Percentiles rank a stretch among this genome's conserved stretches.
phyloP scores from a whole-genome alignment of 2,888 invertebrate species.

The Temnothorax ravouxi region DNA sequence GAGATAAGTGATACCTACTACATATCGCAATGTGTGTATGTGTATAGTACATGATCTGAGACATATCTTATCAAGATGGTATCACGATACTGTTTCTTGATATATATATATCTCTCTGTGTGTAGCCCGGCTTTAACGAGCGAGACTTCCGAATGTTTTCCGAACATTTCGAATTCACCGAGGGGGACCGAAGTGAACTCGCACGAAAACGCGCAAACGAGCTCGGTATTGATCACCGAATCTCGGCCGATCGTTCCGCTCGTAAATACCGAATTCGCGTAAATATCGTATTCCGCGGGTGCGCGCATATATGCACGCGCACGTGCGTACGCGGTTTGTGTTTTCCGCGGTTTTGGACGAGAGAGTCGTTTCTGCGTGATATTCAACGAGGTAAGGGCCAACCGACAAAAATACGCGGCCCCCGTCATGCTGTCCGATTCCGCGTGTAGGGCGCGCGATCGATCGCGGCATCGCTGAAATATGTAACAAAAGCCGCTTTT shows the following conservation, averaged over 20 bases:
- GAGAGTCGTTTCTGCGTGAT: slow-evolving; percentile 25
- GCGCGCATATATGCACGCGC: slow-evolving; percentile 5
- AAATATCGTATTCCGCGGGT: slow-evolving; percentile 24
- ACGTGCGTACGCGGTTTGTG: slow-evolving; percentile 36
- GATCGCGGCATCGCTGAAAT: slow-evolving; percentile 4
- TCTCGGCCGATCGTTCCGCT: slow-evolving; percentile 50
- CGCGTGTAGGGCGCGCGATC: neutral
- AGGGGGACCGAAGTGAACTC: neutral
- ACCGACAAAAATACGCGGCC: neutral
- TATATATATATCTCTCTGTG: no score
- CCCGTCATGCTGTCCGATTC: neutral
- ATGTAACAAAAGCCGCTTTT: neutral
- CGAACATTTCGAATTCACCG: slow-evolving; percentile 31
- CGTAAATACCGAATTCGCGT: slow-evolving; percentile 46
- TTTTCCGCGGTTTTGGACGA: neutral
- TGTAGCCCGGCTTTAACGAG: neutral
- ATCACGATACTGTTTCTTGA: no score
- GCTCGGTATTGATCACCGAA: slow-evolving; percentile 50
- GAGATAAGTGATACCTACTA: no score
- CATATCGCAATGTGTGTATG: no score
- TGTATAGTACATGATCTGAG: no score
- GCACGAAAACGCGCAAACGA: slow-evolving; percentile 40
- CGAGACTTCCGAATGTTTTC: slow-evolving; percentile 27
- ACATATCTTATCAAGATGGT: no score
- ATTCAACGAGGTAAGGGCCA: slow-evolving; percentile 26